Conservation (phyloP, 2,888 invertebrate genomes). For the Rhabditoides inermis region DNA sequence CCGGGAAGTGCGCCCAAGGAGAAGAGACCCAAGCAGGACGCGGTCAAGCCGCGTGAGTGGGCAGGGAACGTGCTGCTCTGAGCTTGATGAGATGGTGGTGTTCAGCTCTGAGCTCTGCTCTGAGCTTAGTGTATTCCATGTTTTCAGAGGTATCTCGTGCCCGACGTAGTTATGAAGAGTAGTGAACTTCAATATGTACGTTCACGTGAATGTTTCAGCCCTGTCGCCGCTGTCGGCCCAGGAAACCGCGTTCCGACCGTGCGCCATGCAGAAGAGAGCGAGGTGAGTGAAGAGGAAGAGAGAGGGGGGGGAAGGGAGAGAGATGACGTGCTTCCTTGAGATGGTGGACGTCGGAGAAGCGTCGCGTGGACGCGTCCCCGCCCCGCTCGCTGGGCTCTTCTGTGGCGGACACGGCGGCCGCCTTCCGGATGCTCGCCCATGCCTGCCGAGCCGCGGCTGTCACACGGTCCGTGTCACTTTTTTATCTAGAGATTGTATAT, state of each 20-base stretch:
- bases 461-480: slow-evolving; percentile 20
- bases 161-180: neutral
- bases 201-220: slow-evolving; percentile 14
- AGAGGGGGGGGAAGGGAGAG: slow-evolving; percentile 25
- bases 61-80: neutral
- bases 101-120: too few relatives aligned
- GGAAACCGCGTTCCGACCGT: slow-evolving; percentile 23
- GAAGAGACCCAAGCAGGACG: slow-evolving; percentile 2
- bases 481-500: too few relatives aligned
- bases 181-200: too few relatives aligned
- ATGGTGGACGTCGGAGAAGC: slow-evolving; percentile 45
- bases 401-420: slow-evolving; percentile 31
- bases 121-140: too few relatives aligned
- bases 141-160: too few relatives aligned
- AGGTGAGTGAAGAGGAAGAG: slow-evolving; percentile 46
- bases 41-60: neutral
- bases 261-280: slow-evolving; percentile 32
- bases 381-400: slow-evolving; percentile 18
- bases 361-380: slow-evolving; percentile 31
- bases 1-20: neutral
- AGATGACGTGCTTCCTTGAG: too few relatives aligned
- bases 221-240: slow-evolving; percentile 18
- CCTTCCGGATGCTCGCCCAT: slow-evolving; percentile 36
- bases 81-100: neutral
- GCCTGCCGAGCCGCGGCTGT: slow-evolving; percentile 29